These are phyloP conservation scores for Leptestheria dahalacensis DNA, from an alignment of 1,140 invertebrate genomes.

Conservation along the genomic window DNA sequence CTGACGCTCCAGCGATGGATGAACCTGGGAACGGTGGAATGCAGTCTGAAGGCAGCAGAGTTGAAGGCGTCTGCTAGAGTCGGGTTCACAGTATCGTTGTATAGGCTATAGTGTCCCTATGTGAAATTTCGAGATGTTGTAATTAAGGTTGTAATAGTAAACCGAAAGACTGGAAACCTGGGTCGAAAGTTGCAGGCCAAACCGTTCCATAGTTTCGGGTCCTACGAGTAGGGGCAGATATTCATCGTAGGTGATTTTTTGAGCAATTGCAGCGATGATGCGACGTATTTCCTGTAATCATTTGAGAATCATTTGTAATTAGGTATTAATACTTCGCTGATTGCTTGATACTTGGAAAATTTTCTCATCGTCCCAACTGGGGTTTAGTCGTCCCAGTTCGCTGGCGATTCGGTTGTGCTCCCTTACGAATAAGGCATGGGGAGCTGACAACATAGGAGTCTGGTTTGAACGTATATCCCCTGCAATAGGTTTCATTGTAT, in stretches of 20 bases:
- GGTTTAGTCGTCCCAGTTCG: conserved; percentile 30
- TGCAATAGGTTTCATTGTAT: background rate
- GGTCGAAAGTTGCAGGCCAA: conserved; percentile 18
- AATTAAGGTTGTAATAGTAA: too few relatives aligned
- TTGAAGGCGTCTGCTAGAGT: background rate
- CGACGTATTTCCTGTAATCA: conserved; percentile 25
- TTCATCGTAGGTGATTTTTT: conserved; percentile 36
- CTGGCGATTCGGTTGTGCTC: conserved; percentile 35
- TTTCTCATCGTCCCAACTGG: conserved; percentile 35
- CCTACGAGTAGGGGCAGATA: conserved; percentile 36
- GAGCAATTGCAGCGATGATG: conserved; percentile 33
- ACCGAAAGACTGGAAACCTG: background rate
- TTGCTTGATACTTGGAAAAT: conserved; percentile 30
- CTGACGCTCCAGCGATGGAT: background rate
- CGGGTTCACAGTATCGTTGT: background rate
- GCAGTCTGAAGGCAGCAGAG: background rate
- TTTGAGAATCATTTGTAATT: background rate
- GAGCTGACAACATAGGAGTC: conserved; percentile 23
- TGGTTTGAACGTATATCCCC: conserved; percentile 26
- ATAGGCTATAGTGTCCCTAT: background rate
- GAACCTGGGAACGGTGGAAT: background rate
- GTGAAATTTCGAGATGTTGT: conserved; percentile 25
- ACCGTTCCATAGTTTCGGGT: conserved; percentile 19
- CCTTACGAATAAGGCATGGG: conserved; percentile 26
- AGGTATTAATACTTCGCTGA: background rate